These are phyloP conservation scores for Osmerus mordax DNA, from an alignment of 2,113 vertebrate species.

Conservation along the genomic window DNA sequence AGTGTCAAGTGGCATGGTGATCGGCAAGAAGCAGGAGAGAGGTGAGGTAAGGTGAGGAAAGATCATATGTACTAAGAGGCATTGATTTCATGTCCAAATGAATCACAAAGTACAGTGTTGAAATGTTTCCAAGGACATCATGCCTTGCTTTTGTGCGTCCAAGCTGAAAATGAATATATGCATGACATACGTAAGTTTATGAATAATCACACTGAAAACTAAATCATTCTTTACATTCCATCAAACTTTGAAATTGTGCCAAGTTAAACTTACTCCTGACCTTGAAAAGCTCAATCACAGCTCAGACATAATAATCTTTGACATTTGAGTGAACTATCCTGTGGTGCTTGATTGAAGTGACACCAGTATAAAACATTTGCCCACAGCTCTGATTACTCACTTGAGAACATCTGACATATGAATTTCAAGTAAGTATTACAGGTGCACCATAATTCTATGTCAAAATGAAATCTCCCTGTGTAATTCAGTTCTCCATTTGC, in stretches of 20 bases:
- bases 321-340: slow-evolving; percentile 29
- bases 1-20: slow-evolving; percentile 12
- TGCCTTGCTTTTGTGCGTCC: no score
- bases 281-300: slow-evolving; percentile 36
- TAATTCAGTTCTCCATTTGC: slow-evolving; percentile 30
- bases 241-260: slow-evolving; percentile 23
- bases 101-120: no score
- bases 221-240: slow-evolving; percentile 15
- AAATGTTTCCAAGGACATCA: no score
- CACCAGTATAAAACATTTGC: slow-evolving; percentile 31
- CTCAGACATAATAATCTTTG: slow-evolving; percentile 24
- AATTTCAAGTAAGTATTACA: slow-evolving; percentile 36
- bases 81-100: no score
- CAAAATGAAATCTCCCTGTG: slow-evolving; percentile 26
- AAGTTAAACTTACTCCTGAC: slow-evolving; percentile 21
- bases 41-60: neutral
- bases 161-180: neutral
- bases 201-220: neutral
- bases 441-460: slow-evolving; percentile 23
- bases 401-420: slow-evolving; percentile 31
- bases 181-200: neutral
- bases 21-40: neutral
- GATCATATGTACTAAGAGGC: no score
- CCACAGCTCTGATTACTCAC: slow-evolving; percentile 33
- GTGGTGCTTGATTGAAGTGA: slow-evolving; percentile 34